Evolutionary conservation across 2,113 vertebrate species (phyloP).

Genomic region (Psettodes erumei): DNA sequence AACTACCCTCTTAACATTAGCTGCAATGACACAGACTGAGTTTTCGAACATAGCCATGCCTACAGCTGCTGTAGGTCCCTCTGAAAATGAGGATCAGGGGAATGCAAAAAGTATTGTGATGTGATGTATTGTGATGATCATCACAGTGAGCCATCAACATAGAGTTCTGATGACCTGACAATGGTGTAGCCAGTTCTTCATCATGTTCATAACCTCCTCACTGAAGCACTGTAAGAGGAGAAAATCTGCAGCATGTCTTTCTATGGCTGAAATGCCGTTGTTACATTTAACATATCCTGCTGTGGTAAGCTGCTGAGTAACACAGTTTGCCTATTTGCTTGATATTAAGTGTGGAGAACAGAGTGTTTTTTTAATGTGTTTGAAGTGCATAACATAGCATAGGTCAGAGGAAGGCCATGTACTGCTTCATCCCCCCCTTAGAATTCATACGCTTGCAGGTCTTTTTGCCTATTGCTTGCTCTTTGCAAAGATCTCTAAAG

Average conservation of each 20-base stretch:
- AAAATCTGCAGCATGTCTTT: neutral
- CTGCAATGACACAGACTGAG: neutral
- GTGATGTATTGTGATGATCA: too few species aligned
- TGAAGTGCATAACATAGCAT: slow-evolving; percentile 32
- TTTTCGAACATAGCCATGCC: neutral
- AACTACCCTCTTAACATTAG: neutral
- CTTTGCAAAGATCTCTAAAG: slow-evolving; percentile 13
- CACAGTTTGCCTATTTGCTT: slow-evolving; percentile 4
- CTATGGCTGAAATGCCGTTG: neutral
- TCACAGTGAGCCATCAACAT: neutral
- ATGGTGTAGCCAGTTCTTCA: too few species aligned
- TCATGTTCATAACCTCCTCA: too few species aligned
- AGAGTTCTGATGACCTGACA: neutral
- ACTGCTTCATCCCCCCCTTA: neutral
- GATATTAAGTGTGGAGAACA: slow-evolving; percentile 13
- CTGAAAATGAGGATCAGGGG: neutral
- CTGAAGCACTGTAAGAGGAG: neutral
- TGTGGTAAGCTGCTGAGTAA: slow-evolving; percentile 23
- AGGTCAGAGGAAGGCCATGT: slow-evolving; percentile 37
- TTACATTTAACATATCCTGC: neutral
- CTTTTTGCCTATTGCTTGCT: slow-evolving; percentile 8
- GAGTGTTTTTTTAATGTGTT: slow-evolving; percentile 30
- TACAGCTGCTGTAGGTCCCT: neutral
- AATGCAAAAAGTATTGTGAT: too few species aligned
- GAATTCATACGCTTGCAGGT: slow-evolving; percentile 24